Evolutionary conservation across 1,140 invertebrate species (phyloP).

Genomic region (Leptopilina boulardi): DNA sequence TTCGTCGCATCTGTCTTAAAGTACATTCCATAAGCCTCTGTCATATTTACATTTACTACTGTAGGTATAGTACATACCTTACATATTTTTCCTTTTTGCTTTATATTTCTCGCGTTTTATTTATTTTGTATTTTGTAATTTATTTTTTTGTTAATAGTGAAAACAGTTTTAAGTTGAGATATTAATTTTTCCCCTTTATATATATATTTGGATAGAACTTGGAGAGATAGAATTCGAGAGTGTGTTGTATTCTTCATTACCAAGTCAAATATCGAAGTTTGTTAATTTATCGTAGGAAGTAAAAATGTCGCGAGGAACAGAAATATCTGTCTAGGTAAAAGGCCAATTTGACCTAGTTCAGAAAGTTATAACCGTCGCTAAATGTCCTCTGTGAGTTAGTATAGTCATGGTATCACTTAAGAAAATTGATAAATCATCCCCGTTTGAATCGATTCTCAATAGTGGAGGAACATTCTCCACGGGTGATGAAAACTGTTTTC

Average conservation of each 20-base stretch:
- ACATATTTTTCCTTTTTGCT: no score
- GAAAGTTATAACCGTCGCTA: slow-evolving; percentile 52
- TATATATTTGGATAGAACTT: not conserved
- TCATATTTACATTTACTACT: no score
- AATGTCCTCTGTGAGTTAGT: slow-evolving; percentile 50
- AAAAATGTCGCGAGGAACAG: not conserved
- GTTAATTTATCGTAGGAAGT: slow-evolving; percentile 12
- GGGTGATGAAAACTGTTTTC: slow-evolving; percentile 29
- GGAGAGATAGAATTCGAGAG: not conserved
- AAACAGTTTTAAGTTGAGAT: not conserved
- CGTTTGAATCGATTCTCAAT: slow-evolving; percentile 34
- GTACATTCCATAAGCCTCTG: no score
- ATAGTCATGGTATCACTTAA: slow-evolving; percentile 39
- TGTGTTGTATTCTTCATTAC: not conserved
- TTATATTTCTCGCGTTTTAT: no score
- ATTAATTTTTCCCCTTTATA: not conserved
- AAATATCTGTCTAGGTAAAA: slow-evolving; percentile 37
- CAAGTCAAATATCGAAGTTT: slow-evolving; percentile 13
- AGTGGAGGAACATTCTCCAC: not conserved
- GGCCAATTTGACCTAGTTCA: slow-evolving; percentile 56
- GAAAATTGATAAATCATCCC: slow-evolving; percentile 56
- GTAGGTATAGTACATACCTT: no score
- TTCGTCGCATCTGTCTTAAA: no score
- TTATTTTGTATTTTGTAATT: no score
- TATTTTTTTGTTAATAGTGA: no score